Conservation (phyloP, 2,888 invertebrate species). For the Minunthozetes semirufus region DNA sequence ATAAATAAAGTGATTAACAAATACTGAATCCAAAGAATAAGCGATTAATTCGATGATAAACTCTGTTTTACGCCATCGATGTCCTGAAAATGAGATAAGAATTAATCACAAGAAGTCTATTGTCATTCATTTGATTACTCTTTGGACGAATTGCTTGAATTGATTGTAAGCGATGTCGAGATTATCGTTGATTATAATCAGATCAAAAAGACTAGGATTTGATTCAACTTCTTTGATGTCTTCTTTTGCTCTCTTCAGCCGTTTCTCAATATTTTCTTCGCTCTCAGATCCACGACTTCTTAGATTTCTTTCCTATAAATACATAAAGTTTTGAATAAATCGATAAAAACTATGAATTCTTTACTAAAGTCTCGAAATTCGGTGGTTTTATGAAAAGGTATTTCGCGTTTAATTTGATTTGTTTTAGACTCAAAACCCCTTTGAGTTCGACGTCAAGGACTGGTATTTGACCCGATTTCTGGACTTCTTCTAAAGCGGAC, state of each 20-base stretch:
- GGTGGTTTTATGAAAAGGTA: conserved; percentile 88
- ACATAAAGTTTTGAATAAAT: background rate
- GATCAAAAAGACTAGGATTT: conserved; percentile 21
- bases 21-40: too few species aligned
- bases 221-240: conserved; percentile 26
- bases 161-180: conserved; percentile 9
- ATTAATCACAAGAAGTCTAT: background rate
- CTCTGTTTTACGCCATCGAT: background rate
- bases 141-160: conserved; percentile 20
- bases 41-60: too few species aligned
- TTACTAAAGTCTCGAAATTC: conserved; percentile 44
- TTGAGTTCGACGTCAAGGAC: conserved; percentile 89
- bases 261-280: background rate
- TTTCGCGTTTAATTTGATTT: conserved; percentile 67
- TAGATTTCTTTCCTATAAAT: conserved; percentile 27
- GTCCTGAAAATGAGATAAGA: conserved; percentile 23
- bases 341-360: background rate
- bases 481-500: conserved; percentile 52
- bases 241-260: conserved; percentile 21
- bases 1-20: too few species aligned
- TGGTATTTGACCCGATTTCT: conserved; percentile 74
- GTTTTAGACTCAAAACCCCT: conserved; percentile 81
- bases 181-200: conserved; percentile 23
- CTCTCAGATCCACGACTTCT: conserved; percentile 29
- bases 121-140: background rate